Evolutionary conservation across 2,113 vertebrate species (phyloP).

Genomic region (Rhinogobius similis): DNA sequence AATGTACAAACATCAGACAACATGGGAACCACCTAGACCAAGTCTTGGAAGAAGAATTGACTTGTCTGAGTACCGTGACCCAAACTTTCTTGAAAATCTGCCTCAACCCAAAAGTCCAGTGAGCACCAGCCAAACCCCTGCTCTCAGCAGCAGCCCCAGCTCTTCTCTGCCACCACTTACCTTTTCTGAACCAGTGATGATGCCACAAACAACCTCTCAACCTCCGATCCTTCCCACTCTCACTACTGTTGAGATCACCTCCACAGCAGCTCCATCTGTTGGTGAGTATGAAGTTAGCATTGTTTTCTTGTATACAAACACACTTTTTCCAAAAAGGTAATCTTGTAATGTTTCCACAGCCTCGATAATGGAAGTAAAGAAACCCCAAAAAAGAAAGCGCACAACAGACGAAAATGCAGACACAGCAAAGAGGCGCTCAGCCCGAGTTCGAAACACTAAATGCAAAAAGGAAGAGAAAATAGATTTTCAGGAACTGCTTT

Average conservation of each 20-base stretch:
- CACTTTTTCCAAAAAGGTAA: neutral
- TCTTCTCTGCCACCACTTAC: constrained; percentile 67
- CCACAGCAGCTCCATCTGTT: constrained; percentile 55
- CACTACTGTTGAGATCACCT: constrained; percentile 77
- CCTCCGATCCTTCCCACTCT: constrained; percentile 64
- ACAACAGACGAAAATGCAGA: constrained; percentile 88
- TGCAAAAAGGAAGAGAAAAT: constrained; percentile 98
- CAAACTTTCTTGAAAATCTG: constrained; percentile 72
- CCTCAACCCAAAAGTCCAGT: constrained; percentile 78
- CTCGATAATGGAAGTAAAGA: constrained; percentile 84
- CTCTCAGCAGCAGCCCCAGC: constrained; percentile 74
- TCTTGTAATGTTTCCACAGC: constrained; percentile 32
- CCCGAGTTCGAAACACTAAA: constrained; percentile 94
- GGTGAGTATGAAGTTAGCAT: constrained; percentile 72
- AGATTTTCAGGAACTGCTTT: constrained; percentile 94
- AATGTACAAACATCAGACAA: constrained; percentile 91
- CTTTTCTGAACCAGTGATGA: constrained; percentile 54
- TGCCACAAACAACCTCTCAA: constrained; percentile 48
- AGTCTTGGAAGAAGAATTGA: constrained; percentile 90
- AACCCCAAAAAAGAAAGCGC: constrained; percentile 90
- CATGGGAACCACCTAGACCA: constrained; percentile 87
- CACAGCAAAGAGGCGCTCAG: constrained; percentile 93
- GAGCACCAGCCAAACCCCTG: constrained; percentile 76
- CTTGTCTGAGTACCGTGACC: constrained; percentile 88
- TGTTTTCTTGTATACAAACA: neutral